Evolutionary conservation across 2,113 vertebrate genomes (phyloP), one percentile per base, ranked within the genome.

Genomic region (Australoheros scitulus): DNA sequence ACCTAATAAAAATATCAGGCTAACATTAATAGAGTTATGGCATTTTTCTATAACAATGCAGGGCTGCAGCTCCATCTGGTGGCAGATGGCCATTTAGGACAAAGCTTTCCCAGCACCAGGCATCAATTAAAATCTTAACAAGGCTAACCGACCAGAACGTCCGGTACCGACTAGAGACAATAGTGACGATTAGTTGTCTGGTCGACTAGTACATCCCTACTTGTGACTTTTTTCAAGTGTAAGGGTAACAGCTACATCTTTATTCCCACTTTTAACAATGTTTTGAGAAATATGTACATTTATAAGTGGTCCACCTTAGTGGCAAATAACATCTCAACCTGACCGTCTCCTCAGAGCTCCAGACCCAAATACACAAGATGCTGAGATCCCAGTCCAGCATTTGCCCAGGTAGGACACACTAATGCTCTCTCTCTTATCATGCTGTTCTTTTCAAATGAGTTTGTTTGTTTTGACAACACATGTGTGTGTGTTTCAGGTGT

Each of bases 321-420:
- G 17, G 14, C 2, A 70, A 4, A 15, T 70, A 70, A 52, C 65
- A 52, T 72, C 43, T 32, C 43, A 70, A 17, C 3, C 8, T 29
- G 24, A 74, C 1, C 87, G 8, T 91, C 50, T 87, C 43, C 85
- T 79, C 89, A 99, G 98, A 86, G 97, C 96, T 91, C 97, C 98
- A 41, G 97, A 98, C 74, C 97, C 96, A 4, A 89, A 95, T 11
- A 92, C 94, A 6, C 82, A 92, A 41, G 98, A 99, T 1, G 97
- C 96, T 0, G 20, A 80, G 15, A 97, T 99, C 87, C 96, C 97
- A 34, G 95, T 96, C 55, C 91, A 97, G 80, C 63, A 97, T 11
- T 96, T 99, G 85, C 98, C 98, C 84, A 96, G 97, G 98, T 99
- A 80, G 13, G 43, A 43, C 32, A 15, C 72, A n/a, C 15, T 36